These are phyloP conservation scores for Hystrix brachyura DNA, from an alignment of 2,113 vertebrate species.

Conservation along the genomic window DNA sequence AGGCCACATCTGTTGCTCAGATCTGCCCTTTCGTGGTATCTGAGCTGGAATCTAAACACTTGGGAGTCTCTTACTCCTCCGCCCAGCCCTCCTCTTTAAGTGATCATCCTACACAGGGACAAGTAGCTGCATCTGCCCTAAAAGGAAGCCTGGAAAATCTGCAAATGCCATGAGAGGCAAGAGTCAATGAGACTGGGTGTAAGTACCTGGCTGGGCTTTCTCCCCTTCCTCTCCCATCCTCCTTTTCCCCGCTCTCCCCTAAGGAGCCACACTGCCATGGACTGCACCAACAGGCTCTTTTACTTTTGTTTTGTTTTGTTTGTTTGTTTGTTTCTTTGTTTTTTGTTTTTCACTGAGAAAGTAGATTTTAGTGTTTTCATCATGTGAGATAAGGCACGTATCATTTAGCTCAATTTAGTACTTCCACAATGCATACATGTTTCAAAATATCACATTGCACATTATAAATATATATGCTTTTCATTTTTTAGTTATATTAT, in stretches of 20 bases:
- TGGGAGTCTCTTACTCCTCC: neutral
- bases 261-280: neutral
- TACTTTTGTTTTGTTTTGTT: too few species aligned
- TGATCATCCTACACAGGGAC: neutral
- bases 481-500: neutral
- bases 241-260: neutral
- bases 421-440: neutral
- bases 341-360: too few species aligned
- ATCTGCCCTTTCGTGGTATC: slow-evolving; percentile 25
- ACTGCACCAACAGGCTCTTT: neutral
- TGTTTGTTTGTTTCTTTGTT: too few species aligned
- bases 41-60: neutral
- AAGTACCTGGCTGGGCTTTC: neutral
- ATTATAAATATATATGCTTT: neutral
- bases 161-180: neutral
- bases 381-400: neutral
- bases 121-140: neutral
- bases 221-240: neutral
- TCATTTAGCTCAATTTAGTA: neutral
- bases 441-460: neutral
- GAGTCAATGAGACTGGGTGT: neutral
- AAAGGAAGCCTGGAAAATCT: neutral
- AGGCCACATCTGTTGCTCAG: neutral
- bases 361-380: neutral
- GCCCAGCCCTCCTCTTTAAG: neutral